Evolutionary conservation across 2,797 vertebrate genomes (phyloP), one percentile per base, ranked within the genome.

Genomic region (Rhynchonycteris naso): DNA sequence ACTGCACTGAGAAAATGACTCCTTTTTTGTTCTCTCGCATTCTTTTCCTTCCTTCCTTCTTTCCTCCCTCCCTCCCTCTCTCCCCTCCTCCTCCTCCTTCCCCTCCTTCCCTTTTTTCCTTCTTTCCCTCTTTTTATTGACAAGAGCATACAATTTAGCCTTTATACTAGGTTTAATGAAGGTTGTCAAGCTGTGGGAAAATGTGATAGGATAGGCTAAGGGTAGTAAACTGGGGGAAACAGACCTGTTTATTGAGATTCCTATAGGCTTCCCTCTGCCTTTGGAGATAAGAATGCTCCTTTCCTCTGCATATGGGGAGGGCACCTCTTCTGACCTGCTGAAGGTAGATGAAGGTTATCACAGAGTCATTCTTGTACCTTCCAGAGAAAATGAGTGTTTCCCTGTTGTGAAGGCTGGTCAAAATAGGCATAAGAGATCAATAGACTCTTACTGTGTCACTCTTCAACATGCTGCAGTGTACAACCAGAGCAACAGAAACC

Each of bases 391-490:
- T 79, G 43, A 88, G 22, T 59, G 12, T 92, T 89, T 92, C 38
- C 92, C 21, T 75, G 18, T 86, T 94, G 35, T 74, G 56, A 94
- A 81, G 65, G 76, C 35, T 69, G 65, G 26, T 90, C 54, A 43
- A 80, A 89, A 90, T 35, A 88, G 54, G 52, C 12, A 19, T 16
- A 74, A 69, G 69, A 74, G 69, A 68, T 66, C 94, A 86, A 33
- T 24, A 89, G n/a, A 89, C 76, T 24, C 22, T 33, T 52, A 59
- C 30, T 86, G 21, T 79, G 66, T 68, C 72, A 66, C 38, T 66
- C 24, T 88, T 7, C 74, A 43, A 63, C 8, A 56, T 52, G 71
- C 82, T 88, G 35, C 19, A 66, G 4, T 33, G 19, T 76, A n/a
- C 38, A 91, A 47, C 72, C 58, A 85, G 30, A 88, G 52, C 63